Evolutionary conservation across 1,140 invertebrate species (phyloP).

Genomic region (Leptinotarsa undecemlineata): DNA sequence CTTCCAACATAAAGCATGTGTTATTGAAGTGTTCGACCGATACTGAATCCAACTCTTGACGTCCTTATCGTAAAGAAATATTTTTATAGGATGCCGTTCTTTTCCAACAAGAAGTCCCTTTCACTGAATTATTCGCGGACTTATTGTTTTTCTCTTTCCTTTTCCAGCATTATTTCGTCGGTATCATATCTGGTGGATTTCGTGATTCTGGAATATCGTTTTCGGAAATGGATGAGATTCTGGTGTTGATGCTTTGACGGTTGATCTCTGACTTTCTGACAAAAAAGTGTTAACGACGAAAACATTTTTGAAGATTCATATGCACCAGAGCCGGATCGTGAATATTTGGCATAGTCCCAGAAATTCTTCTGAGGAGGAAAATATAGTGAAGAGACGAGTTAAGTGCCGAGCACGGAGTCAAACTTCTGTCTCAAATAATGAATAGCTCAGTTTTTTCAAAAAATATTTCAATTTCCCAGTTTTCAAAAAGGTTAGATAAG

Average conservation of each 20-base stretch:
- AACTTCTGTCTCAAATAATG: too few relatives aligned
- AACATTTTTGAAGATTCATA: too few relatives aligned
- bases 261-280: background rate
- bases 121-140: background rate
- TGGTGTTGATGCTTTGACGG: background rate
- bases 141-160: slow-evolving; percentile 1
- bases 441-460: too few relatives aligned
- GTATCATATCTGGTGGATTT: background rate
- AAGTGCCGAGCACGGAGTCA: too few relatives aligned
- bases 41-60: slow-evolving; percentile 7
- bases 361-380: too few relatives aligned
- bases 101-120: slow-evolving; percentile 1
- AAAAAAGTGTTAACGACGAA: background rate
- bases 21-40: background rate
- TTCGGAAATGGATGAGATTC: background rate
- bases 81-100: slow-evolving; percentile 6
- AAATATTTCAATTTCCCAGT: too few relatives aligned
- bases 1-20: slow-evolving; percentile 6
- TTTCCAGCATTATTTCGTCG: background rate
- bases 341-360: too few relatives aligned
- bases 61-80: slow-evolving; percentile 8
- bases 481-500: too few relatives aligned
- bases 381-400: too few relatives aligned
- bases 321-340: too few relatives aligned
- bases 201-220: background rate